Conservation (phyloP, 2,888 invertebrate species). For the Gari tellinella region DNA sequence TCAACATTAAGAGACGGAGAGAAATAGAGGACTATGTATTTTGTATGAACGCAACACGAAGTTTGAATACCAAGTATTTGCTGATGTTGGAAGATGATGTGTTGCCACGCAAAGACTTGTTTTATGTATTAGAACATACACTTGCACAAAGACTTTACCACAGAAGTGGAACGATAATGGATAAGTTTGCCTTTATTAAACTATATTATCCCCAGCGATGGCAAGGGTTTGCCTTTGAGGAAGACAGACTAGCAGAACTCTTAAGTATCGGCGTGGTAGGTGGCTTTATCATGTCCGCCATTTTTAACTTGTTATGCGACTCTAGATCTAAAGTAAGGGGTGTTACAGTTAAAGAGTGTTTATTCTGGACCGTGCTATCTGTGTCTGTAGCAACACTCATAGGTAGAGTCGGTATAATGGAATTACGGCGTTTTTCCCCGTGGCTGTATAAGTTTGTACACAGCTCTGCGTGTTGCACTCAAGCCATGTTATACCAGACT, state of each 20-base stretch:
- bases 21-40: slow-evolving; percentile 24
- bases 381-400: too few relatives aligned
- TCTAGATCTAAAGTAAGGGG: too few relatives aligned
- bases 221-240: slow-evolving; percentile 22
- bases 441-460: slow-evolving; percentile 4
- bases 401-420: not conserved
- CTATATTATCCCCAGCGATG: slow-evolving; percentile 16
- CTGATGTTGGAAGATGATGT: slow-evolving; percentile 22
- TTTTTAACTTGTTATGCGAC: too few relatives aligned
- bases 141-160: not conserved
- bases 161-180: not conserved
- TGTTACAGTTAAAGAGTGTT: too few relatives aligned
- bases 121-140: slow-evolving; percentile 1
- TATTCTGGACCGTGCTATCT: too few relatives aligned
- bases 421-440: slow-evolving; percentile 6
- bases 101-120: not conserved
- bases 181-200: slow-evolving; percentile 13
- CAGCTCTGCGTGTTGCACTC: slow-evolving; percentile 10
- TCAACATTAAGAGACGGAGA: not conserved
- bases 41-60: slow-evolving; percentile 5
- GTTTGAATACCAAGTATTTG: slow-evolving; percentile 1
- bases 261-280: too few relatives aligned
- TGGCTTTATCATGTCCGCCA: too few relatives aligned
- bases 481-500: slow-evolving; percentile 12
- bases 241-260: slow-evolving; percentile 4